phyloP scores from a whole-genome alignment of 2,113 vertebrate genomes.

The Mustela nigripes region DNA sequence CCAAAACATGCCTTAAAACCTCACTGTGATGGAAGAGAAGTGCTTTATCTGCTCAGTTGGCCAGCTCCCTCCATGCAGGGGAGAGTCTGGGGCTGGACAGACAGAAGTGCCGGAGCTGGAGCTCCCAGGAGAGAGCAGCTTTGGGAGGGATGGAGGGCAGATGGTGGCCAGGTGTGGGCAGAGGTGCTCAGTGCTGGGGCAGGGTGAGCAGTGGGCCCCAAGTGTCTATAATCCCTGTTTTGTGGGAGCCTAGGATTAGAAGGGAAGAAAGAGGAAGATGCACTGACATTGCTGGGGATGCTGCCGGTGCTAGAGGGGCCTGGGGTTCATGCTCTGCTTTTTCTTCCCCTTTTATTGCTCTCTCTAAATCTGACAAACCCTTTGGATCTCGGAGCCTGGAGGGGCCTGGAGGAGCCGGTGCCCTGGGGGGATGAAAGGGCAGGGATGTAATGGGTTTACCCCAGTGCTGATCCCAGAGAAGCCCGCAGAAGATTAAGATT shows the following conservation, averaged over 20 bases:
- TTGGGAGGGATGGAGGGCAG: background rate
- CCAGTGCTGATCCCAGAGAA: constrained; percentile 62
- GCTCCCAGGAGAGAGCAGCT: background rate
- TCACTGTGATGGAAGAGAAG: background rate
- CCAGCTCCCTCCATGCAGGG: background rate
- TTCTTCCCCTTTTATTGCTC: constrained; percentile 71
- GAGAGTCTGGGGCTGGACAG: background rate
- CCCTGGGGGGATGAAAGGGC: constrained; percentile 83
- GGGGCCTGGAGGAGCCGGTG: constrained; percentile 63
- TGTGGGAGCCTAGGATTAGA: constrained; percentile 66
- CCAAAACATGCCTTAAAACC: background rate
- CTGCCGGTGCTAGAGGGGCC: background rate
- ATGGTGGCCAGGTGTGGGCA: background rate
- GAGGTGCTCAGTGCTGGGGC: background rate
- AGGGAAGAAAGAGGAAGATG: constrained; percentile 57
- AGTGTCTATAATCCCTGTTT: constrained; percentile 33
- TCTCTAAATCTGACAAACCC: constrained; percentile 71
- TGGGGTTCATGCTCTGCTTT: constrained; percentile 20
- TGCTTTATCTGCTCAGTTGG: background rate
- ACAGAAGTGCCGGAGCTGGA: background rate
- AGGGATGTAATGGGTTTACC: constrained; percentile 78
- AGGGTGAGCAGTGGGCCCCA: background rate
- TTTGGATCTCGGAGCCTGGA: constrained; percentile 53
- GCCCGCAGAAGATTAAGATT: constrained; percentile 79
- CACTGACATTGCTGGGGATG: constrained; percentile 43